Percentiles rank a stretch among this genome's conserved stretches.
phyloP scores from a whole-genome alignment of 2,113 vertebrate species.

The Cyanoramphus novaezelandiae region DNA sequence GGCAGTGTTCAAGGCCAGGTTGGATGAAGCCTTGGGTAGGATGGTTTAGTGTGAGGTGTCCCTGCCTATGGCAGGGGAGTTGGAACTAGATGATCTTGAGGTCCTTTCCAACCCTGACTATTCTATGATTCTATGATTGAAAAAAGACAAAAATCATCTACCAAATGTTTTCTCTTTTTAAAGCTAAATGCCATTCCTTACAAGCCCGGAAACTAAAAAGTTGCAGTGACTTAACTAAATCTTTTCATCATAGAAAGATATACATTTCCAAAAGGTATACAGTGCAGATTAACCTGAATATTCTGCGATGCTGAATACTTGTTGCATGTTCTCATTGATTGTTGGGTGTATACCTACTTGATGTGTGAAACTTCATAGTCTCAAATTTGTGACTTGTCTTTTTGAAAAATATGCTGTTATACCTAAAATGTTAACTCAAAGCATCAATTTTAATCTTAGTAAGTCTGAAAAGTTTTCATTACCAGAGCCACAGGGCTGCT shows the following conservation, averaged over 20 bases:
- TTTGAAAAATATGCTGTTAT: accelerated
- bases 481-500: neutral
- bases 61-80: too few species aligned
- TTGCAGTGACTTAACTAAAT: neutral
- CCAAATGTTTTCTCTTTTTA: neutral
- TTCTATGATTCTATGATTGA: neutral
- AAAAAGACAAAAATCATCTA: neutral
- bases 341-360: neutral
- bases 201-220: neutral
- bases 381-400: neutral
- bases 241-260: neutral
- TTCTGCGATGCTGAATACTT: neutral
- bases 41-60: too few species aligned
- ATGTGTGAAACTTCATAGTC: neutral
- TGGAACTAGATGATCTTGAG: too few species aligned
- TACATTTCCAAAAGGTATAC: neutral
- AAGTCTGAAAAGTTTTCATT: neutral
- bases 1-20: too few species aligned
- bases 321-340: neutral
- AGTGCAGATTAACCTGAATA: neutral
- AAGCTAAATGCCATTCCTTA: neutral
- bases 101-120: too few species aligned
- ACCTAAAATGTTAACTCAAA: neutral
- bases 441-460: neutral
- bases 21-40: too few species aligned